phyloP scores from a whole-genome alignment of 2,888 invertebrate genomes.

The Melinopterus prodromus region DNA sequence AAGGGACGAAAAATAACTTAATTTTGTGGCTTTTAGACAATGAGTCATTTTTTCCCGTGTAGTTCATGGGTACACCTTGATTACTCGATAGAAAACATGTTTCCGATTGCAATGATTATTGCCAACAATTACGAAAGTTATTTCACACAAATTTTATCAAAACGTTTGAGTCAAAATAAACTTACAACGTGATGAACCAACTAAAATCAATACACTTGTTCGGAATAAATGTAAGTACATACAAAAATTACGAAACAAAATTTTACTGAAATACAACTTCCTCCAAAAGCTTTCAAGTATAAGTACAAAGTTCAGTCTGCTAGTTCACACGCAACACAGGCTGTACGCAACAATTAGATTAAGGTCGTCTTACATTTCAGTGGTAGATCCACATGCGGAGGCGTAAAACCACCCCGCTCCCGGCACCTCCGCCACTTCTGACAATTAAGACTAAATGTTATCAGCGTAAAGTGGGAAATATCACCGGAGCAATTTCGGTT shows the following conservation, averaged over 20 bases:
- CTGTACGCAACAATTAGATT: background rate
- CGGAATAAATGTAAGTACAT: too few species aligned
- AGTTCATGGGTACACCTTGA: too few species aligned
- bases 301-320: background rate
- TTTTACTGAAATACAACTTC: background rate
- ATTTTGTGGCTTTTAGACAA: too few species aligned
- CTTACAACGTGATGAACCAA: too few species aligned
- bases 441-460: background rate
- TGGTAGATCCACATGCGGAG: background rate
- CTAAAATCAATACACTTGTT: too few species aligned
- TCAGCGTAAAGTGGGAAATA: constrained; percentile 4
- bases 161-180: too few species aligned
- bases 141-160: too few species aligned
- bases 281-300: background rate
- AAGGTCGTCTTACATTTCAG: background rate
- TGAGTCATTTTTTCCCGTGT: too few species aligned
- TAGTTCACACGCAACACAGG: background rate
- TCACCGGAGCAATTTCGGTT: background rate
- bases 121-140: too few species aligned
- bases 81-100: too few species aligned
- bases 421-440: background rate
- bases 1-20: too few species aligned
- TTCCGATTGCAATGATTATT: too few species aligned
- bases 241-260: background rate
- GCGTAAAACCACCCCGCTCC: background rate